Base-by-base conservation (phyloP, 2,113 vertebrate genomes). In the Fukomys damarensis region DNA sequence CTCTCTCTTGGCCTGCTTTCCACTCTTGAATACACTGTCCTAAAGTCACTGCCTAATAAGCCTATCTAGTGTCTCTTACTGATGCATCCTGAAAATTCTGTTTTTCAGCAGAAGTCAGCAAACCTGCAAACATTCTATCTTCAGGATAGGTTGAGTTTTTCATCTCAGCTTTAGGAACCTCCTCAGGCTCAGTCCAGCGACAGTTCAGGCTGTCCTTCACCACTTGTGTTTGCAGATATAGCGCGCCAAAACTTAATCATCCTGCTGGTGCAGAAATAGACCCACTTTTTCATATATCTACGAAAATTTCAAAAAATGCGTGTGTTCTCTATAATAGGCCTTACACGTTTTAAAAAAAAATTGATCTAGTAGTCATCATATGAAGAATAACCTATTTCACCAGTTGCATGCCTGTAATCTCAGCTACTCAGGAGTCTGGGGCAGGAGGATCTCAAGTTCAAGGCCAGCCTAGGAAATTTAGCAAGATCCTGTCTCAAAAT, bases 201-300 rank as follows among this genome's bases (percentile, higher is more conserved):
- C 92, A 97, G 30, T 96, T 83, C 41, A 97, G 95, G 32, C 68
- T 93, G 54, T 84, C 80, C 56, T 95, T 76, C 65, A 76, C 91
- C 97, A 89, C 95, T 97, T 97, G 93, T 93, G 49, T 97, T 98
- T 96, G 97, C 85, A 96, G 97, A 97, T 26, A 26, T 0, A 77
- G 17, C 11, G 84, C 11, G 59, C 52, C 35, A 89, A 85, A 76
- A 26, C 56, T 88, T 58, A 54, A 20, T 65, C 32, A 52, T 22
- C 12, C 5, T 61, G 3, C 26, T 77, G 12, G 1, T 46, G 22
- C 46, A 95, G 94, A 94, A 92, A 43, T 56, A 89, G 91, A 54
- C 28, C 17, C 61, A 17, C 13, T 30, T 26, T 80, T 82, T 59
- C 35, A 90, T 89, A 87, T 84, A 92, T 63, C 28, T 43, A 1